phyloP scores from a whole-genome alignment of 2,888 invertebrate species.

The Cyclophora albipunctata region DNA sequence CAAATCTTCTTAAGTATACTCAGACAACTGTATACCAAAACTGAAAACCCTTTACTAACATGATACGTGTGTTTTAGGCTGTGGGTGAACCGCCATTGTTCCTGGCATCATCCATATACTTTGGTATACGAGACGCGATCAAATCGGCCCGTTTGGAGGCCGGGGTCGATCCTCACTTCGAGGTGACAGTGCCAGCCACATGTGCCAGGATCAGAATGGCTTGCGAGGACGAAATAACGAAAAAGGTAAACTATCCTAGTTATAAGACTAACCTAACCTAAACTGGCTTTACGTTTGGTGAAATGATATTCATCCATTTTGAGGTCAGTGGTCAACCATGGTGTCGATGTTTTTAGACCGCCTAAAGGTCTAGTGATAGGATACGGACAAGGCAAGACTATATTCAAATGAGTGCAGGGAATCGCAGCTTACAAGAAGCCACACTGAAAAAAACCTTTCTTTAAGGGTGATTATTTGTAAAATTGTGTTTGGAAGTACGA shows the following conservation, averaged over 20 bases:
- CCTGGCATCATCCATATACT: slow-evolving; percentile 88
- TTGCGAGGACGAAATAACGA: slow-evolving; percentile 87
- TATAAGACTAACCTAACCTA: too few species aligned
- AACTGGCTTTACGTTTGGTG: too few species aligned
- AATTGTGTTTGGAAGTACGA: too few species aligned
- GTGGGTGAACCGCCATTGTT: slow-evolving; percentile 97
- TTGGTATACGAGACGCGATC: slow-evolving; percentile 92
- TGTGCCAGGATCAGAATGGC: slow-evolving; percentile 91
- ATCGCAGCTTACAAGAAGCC: too few species aligned
- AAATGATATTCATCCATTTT: too few species aligned
- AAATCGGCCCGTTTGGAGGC: slow-evolving; percentile 83
- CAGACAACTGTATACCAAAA: not conserved
- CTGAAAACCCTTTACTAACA: not conserved
- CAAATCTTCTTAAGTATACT: not conserved
- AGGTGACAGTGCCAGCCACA: slow-evolving; percentile 88
- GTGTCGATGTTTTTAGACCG: too few species aligned
- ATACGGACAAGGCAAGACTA: too few species aligned
- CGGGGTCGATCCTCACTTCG: slow-evolving; percentile 75
- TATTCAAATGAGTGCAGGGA: too few species aligned
- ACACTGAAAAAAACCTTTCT: too few species aligned
- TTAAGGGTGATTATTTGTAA: too few species aligned
- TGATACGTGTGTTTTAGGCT: slow-evolving; percentile 75
- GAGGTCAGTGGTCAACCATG: too few species aligned
- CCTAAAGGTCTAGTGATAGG: too few species aligned
- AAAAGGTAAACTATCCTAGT: slow-evolving; percentile 72